These are phyloP conservation scores for Lithophane ornitopus DNA, from an alignment of 2,888 invertebrate genomes.

Conservation along the genomic window DNA sequence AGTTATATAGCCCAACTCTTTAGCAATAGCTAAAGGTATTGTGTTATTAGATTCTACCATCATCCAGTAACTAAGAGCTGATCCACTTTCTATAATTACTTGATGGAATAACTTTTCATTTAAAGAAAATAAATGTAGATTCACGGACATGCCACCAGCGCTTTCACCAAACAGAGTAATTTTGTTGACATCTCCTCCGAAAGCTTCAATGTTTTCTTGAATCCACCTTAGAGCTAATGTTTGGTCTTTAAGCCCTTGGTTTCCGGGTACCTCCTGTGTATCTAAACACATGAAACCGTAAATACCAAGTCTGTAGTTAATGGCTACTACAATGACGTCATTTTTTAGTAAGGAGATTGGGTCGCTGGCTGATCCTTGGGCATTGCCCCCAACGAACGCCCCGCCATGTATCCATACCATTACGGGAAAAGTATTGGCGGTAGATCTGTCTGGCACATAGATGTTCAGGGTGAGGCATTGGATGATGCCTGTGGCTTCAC, in stretches of 20 bases:
- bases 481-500: conserved; percentile 39
- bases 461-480: conserved; percentile 66
- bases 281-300: conserved; percentile 71
- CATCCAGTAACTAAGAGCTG: conserved; percentile 45
- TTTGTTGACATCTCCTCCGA: conserved; percentile 67
- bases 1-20: conserved; percentile 33
- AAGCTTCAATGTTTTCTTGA: conserved; percentile 32
- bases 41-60: conserved; percentile 38
- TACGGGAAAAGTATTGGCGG: conserved; percentile 22
- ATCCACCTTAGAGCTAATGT: conserved; percentile 71
- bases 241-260: conserved; percentile 75
- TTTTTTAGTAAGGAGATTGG: conserved; percentile 31
- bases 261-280: conserved; percentile 70
- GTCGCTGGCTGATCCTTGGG: neutral
- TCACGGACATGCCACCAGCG: conserved; percentile 66
- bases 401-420: conserved; percentile 56
- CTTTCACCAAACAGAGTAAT: conserved; percentile 70
- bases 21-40: conserved; percentile 35
- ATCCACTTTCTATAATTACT: conserved; percentile 49
- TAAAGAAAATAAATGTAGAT: conserved; percentile 43
- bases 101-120: conserved; percentile 44
- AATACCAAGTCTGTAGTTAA: conserved; percentile 54
- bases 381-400: conserved; percentile 26
- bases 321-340: conserved; percentile 46
- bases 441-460: conserved; percentile 57